These are phyloP conservation scores for Oryzias javanicus DNA, from an alignment of 2,113 vertebrate genomes.

Conservation along the genomic window DNA sequence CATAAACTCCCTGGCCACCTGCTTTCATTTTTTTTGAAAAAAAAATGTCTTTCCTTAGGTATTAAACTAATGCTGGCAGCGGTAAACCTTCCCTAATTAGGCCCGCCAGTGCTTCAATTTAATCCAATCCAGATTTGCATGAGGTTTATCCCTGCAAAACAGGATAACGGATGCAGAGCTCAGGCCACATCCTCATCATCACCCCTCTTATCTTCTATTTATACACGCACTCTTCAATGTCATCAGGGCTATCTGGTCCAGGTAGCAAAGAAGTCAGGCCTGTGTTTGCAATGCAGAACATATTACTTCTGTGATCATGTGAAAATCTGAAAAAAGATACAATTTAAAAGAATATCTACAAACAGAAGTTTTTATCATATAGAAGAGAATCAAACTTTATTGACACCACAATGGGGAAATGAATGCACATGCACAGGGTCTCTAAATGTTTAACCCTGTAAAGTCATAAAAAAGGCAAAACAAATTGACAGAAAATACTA, in stretches of 20 bases:
- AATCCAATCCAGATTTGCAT: conserved; percentile 65
- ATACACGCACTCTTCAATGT: conserved; percentile 46
- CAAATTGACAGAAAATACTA: too few relatives aligned
- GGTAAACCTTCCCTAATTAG: conserved; percentile 58
- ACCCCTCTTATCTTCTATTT: conserved; percentile 61
- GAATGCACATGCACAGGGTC: too few relatives aligned
- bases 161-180: conserved; percentile 45
- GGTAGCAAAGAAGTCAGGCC: conserved; percentile 1
- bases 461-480: too few relatives aligned
- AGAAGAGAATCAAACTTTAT: too few relatives aligned
- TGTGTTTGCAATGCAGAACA: neutral
- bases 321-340: neutral
- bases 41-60: conserved; percentile 38
- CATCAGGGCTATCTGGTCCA: conserved; percentile 40
- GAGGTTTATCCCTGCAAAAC: conserved; percentile 62
- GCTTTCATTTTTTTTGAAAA: conserved; percentile 17
- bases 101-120: conserved; percentile 38
- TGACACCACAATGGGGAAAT: too few relatives aligned
- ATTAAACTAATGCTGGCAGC: conserved; percentile 44
- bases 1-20: conserved; percentile 3
- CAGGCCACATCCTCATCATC: conserved; percentile 50
- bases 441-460: too few relatives aligned
- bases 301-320: neutral
- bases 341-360: too few relatives aligned
- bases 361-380: too few relatives aligned